Evolutionary conservation across 2,113 vertebrate genomes (phyloP), one percentile per base, ranked within the genome.

Genomic region (Apodemus sylvaticus): DNA sequence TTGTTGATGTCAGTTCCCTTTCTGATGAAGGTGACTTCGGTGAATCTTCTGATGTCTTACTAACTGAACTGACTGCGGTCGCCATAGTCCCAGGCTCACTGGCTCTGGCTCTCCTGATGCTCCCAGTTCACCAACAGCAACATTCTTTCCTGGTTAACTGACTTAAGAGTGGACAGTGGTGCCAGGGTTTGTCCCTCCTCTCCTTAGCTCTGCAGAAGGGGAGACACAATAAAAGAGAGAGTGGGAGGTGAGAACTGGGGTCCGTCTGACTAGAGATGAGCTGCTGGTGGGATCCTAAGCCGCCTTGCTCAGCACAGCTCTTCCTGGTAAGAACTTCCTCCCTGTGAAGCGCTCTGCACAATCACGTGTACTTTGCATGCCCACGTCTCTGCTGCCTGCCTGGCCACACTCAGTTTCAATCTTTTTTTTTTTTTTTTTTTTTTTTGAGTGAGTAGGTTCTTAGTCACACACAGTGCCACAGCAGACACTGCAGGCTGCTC

Each of bases 201-300:
- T 89, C 45, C 55, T 58, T 94, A 22, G n/a, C 66, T 91, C 89
- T 53, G 48, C 48, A 78, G 94, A 86, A 82, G 12, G 22, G 31
- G 26, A 17, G 70, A 42, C 76, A 68, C 58, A 19, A 8, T 4
- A 7, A 42, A 82, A 64, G n/a, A 36, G 82, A n/a, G 5, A 5
- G 7, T 3, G 3, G 14, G 17, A 42, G 3, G 4, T 4, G 64
- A 68, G 53, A n/a, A 20, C 9, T 16, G 7, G 22, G 29, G 36
- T 51, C 55, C 45, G 58, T 55, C 55, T 66, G n/a, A 42, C 82
- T 62, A 48, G 36, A 42, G 3, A 5, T 11, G 8, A 39, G 60
- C 0, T 2, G 0, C 34, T 31, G 34, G n/a, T 16, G 22, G 5
- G 16, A 48, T 68, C 55, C 39, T 14, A 19, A 2, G 13, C 16